These are phyloP conservation scores for Horisme vitalbata DNA, from an alignment of 2,888 invertebrate genomes.

Conservation along the genomic window DNA sequence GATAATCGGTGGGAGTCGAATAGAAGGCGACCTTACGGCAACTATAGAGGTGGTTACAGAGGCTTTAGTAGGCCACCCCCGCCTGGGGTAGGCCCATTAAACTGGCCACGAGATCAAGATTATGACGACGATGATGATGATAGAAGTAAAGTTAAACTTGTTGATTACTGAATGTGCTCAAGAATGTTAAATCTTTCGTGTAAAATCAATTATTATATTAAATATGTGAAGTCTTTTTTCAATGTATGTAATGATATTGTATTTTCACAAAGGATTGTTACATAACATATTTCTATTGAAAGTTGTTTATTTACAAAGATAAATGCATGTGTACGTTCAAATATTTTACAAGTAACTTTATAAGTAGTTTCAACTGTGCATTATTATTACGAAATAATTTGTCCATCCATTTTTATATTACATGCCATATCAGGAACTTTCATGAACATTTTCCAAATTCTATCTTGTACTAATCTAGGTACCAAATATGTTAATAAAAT, in stretches of 20 bases:
- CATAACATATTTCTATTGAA: conserved; percentile 2
- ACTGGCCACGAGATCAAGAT: conserved; percentile 24
- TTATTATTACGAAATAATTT: background rate
- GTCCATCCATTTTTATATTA: conserved; percentile 17
- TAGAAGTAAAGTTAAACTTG: conserved; percentile 66
- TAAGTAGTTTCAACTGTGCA: background rate
- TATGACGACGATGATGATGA: conserved; percentile 27
- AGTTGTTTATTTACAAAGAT: background rate
- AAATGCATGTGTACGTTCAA: conserved; percentile 1
- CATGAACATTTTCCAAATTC: background rate
- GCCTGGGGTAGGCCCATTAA: conserved; percentile 31
- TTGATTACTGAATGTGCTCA: conserved; percentile 57
- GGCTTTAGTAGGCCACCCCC: conserved; percentile 40
- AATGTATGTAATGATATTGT: background rate
- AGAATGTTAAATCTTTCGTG: background rate
- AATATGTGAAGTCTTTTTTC: conserved; percentile 3
- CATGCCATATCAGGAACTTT: conserved; percentile 13
- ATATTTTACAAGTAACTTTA: background rate
- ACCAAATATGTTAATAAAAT: conserved; percentile 6
- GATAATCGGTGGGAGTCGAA: conserved; percentile 45
- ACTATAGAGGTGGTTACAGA: conserved; percentile 53
- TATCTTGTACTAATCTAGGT: background rate
- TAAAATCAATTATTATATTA: conserved; percentile 18
- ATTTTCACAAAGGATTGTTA: conserved; percentile 10
- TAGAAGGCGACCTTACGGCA: conserved; percentile 44